A percentile compares a stretch with the other conserved stretches of the same genome.
Evolutionary conservation across 2,113 vertebrate species (phyloP).

Genomic region (Colaptes auratus): DNA sequence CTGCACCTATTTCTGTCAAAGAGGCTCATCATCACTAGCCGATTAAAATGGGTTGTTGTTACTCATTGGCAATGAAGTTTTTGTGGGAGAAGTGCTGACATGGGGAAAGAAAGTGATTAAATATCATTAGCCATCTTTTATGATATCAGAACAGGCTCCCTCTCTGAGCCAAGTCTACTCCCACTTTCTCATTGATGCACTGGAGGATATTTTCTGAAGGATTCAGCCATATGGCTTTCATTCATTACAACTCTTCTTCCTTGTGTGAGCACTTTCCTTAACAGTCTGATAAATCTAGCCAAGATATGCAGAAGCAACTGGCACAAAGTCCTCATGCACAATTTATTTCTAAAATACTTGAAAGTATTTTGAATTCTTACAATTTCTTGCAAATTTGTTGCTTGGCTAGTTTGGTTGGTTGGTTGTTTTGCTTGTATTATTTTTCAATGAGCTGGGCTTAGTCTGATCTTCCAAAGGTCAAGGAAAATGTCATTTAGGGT

Average conservation of each 20-base stretch:
- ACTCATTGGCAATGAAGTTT: conserved; percentile 11
- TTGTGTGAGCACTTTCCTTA: neutral
- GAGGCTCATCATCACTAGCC: conserved; percentile 20
- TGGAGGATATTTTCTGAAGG: conserved; percentile 29
- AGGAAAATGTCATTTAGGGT: neutral
- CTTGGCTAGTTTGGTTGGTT: neutral
- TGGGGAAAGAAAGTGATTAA: conserved; percentile 33
- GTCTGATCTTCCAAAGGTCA: neutral
- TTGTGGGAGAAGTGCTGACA: conserved; percentile 52
- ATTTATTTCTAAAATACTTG: neutral
- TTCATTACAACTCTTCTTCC: neutral
- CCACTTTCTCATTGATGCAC: conserved; percentile 12
- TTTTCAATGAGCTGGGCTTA: neutral
- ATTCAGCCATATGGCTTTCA: neutral
- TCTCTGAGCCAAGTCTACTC: conserved; percentile 31
- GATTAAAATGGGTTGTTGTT: conserved; percentile 19
- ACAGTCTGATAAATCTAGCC: neutral
- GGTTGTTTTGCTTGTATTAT: neutral
- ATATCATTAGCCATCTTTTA: conserved; percentile 24
- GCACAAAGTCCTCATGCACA: neutral
- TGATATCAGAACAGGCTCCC: conserved; percentile 11
- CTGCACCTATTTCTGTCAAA: neutral
- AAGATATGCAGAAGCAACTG: neutral
- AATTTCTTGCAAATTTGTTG: neutral
- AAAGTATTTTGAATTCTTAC: neutral